A percentile compares a stretch with the other conserved stretches of the same genome.
phyloP scores from a whole-genome alignment of 2,113 vertebrate species.

The Pipra filicauda region DNA sequence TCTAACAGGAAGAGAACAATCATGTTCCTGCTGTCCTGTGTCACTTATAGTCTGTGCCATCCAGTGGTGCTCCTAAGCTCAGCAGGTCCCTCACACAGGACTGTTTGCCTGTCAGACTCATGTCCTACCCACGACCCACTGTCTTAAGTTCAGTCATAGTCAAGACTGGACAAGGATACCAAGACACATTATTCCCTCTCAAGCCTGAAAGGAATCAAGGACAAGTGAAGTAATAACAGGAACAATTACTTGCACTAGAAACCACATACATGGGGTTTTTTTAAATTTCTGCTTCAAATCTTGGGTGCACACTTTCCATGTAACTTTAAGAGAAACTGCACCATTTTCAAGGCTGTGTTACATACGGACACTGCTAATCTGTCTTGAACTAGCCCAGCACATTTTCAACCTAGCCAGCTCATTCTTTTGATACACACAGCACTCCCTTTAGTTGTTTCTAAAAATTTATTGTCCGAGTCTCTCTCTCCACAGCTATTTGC shows the following conservation, averaged over 20 bases:
- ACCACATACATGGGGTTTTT: background rate
- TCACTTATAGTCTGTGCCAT: background rate
- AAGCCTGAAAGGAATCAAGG: background rate
- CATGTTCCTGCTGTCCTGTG: background rate
- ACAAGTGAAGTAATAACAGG: background rate
- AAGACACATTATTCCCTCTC: background rate
- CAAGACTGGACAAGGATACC: background rate
- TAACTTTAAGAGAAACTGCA: background rate
- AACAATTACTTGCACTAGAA: background rate
- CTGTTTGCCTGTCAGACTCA: background rate
- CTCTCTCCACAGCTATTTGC: background rate
- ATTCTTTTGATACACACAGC: background rate
- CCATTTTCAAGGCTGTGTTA: background rate
- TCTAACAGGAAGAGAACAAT: background rate
- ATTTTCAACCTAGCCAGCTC: background rate
- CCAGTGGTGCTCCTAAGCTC: background rate
- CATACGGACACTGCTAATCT: background rate
- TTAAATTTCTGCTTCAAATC: background rate
- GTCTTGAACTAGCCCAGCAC: background rate
- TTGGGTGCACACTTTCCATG: background rate
- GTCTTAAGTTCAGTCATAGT: accelerated
- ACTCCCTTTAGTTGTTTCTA: background rate
- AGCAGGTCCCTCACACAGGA: background rate
- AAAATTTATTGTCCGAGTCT: background rate
- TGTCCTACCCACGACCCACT: background rate